Evolutionary conservation across 1,140 invertebrate genomes (phyloP).

Genomic region (Meloidogyne chitwoodi): DNA sequence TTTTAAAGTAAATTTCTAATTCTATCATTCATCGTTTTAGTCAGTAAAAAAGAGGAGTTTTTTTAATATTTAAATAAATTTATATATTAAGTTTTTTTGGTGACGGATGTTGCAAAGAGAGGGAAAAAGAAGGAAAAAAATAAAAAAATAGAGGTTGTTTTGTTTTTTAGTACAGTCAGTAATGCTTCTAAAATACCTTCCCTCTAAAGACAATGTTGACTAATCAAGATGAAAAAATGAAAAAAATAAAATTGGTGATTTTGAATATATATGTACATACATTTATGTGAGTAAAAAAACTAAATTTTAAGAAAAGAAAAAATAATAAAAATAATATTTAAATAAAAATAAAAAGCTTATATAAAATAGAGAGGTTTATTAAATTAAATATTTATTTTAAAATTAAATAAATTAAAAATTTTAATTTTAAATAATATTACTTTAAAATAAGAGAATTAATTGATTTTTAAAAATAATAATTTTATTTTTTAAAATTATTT

Average conservation of each 20-base stretch:
- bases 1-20: background rate
- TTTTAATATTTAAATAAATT: background rate
- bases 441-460: too few species aligned
- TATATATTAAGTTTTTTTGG: background rate
- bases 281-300: too few species aligned
- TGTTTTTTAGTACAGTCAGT: background rate
- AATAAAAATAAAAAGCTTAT: too few species aligned
- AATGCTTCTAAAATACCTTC: background rate
- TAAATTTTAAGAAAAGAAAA: background rate
- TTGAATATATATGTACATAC: background rate
- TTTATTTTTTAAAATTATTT: too few species aligned
- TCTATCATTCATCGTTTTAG: background rate
- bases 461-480: too few species aligned
- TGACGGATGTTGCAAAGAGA: background rate
- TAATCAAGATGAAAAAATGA: background rate
- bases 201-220: background rate
- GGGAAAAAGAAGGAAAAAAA: background rate
- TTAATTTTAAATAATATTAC: too few species aligned
- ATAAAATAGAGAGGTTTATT: too few species aligned
- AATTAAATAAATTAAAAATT: too few species aligned
- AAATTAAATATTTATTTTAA: too few species aligned
- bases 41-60: background rate
- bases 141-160: background rate
- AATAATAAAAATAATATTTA: background rate
- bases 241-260: background rate